phyloP scores from a whole-genome alignment of 1,140 invertebrate species.

The Panulirus ornatus region DNA sequence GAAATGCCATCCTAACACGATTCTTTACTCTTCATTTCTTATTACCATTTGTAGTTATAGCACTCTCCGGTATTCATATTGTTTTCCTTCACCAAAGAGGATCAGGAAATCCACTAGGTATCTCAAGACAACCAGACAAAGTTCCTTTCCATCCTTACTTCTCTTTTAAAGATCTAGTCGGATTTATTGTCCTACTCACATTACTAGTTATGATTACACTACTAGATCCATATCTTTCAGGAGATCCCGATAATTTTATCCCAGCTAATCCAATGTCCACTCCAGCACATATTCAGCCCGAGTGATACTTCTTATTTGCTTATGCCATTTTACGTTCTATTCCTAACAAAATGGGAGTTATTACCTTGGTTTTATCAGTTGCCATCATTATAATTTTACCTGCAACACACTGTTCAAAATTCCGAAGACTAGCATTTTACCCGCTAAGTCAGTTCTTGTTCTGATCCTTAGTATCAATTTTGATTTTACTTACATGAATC shows the following conservation, averaged over 20 bases:
- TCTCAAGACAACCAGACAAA: slow-evolving; percentile 82
- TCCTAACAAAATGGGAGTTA: slow-evolving; percentile 74
- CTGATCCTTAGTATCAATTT: not conserved
- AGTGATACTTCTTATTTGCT: slow-evolving; percentile 76
- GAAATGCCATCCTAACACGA: slow-evolving; percentile 84
- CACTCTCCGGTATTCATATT: slow-evolving; percentile 82
- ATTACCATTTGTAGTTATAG: slow-evolving; percentile 83
- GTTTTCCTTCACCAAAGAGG: slow-evolving; percentile 83
- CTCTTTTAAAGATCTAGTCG: slow-evolving; percentile 23
- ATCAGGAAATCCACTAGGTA: slow-evolving; percentile 82
- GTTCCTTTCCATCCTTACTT: slow-evolving; percentile 81
- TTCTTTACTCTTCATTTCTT: slow-evolving; percentile 86
- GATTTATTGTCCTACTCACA: not conserved
- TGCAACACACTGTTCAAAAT: not conserved
- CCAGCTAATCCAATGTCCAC: slow-evolving; percentile 67
- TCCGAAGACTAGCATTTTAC: not conserved
- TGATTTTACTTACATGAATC: not conserved
- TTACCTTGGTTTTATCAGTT: slow-evolving; percentile 22
- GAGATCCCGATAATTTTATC: slow-evolving; percentile 71
- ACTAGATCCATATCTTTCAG: too few relatives aligned
- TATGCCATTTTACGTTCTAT: slow-evolving; percentile 76
- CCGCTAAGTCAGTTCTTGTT: not conserved
- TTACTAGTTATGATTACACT: slow-evolving; percentile 32
- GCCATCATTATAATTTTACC: slow-evolving; percentile 49
- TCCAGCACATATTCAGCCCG: slow-evolving; percentile 76